Evolutionary conservation across 2,888 invertebrate species (phyloP).

Genomic region (Caenorhabditis virilis): DNA sequence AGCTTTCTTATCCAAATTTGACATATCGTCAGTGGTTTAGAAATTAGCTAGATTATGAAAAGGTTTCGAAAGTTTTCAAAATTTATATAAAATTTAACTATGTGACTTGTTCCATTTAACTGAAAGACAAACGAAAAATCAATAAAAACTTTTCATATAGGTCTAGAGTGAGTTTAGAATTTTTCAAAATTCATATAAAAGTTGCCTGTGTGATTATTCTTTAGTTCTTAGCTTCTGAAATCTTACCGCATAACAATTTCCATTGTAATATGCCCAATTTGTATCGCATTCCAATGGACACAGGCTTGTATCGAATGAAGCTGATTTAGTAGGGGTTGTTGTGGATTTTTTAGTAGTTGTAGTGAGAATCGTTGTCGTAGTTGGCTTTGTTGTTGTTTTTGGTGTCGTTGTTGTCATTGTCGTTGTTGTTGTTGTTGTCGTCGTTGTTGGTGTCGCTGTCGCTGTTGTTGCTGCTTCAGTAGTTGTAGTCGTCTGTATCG

Average conservation of each 20-base stretch:
- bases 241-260: slow-evolving; percentile 8
- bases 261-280: slow-evolving; percentile 11
- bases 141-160: too few species aligned
- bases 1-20: too few species aligned
- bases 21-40: too few species aligned
- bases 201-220: too few species aligned
- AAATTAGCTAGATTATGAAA: too few species aligned
- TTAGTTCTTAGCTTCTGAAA: not conserved
- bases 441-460: slow-evolving; percentile 1
- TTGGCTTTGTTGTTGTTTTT: slow-evolving; percentile 1
- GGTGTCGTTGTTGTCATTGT: slow-evolving; percentile 1
- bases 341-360: slow-evolving; percentile 8
- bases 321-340: slow-evolving; percentile 4
- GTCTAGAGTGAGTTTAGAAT: too few species aligned
- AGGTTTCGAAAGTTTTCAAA: too few species aligned
- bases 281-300: slow-evolving; percentile 6
- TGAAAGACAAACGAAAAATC: too few species aligned
- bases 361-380: slow-evolving; percentile 2
- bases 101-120: too few species aligned
- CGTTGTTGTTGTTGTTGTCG: slow-evolving; percentile 7
- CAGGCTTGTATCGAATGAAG: too few species aligned
- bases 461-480: slow-evolving; percentile 4
- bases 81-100: too few species aligned
- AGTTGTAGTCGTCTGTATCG: slow-evolving; percentile 5
- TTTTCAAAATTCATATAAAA: too few species aligned